These are phyloP conservation scores for Aleiodes alternator DNA, from an alignment of 2,888 invertebrate genomes.

Conservation along the genomic window DNA sequence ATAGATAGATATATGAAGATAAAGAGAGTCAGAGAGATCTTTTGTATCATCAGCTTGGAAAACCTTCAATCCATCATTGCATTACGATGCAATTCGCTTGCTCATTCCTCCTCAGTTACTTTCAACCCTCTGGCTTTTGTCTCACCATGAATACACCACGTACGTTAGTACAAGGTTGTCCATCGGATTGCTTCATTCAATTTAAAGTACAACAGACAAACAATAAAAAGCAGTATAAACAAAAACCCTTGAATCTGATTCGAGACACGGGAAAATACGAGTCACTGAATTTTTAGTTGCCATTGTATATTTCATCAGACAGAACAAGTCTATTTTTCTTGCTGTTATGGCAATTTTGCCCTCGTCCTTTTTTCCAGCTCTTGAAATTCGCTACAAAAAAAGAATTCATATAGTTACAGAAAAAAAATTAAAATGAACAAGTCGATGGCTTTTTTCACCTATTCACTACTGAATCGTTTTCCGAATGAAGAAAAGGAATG, in stretches of 20 bases:
- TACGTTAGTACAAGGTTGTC: constrained; percentile 28
- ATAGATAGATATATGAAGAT: constrained; percentile 11
- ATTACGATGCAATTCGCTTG: constrained; percentile 29
- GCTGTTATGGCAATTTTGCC: no score
- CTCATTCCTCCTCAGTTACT: not conserved
- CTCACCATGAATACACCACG: constrained; percentile 21
- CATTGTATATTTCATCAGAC: not conserved
- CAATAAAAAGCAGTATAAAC: constrained; percentile 12
- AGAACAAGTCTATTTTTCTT: no score
- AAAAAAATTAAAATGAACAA: no score
- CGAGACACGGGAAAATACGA: constrained; percentile 5
- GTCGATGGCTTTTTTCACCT: constrained; percentile 21
- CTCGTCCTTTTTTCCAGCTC: not conserved
- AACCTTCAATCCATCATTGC: constrained; percentile 27
- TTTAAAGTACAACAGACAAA: not conserved
- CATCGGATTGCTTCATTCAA: constrained; percentile 26
- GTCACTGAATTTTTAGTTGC: constrained; percentile 21
- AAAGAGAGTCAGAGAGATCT: constrained; percentile 26
- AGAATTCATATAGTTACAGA: no score
- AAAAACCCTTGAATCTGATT: constrained; percentile 1
- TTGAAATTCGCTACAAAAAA: not conserved
- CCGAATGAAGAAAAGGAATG: not conserved
- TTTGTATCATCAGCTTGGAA: constrained; percentile 22
- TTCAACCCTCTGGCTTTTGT: constrained; percentile 23
- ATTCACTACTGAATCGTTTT: not conserved